Percentiles rank a stretch among this genome's conserved stretches.
Evolutionary conservation across 2,888 invertebrate species (phyloP).

Genomic region (Biston stratarius): DNA sequence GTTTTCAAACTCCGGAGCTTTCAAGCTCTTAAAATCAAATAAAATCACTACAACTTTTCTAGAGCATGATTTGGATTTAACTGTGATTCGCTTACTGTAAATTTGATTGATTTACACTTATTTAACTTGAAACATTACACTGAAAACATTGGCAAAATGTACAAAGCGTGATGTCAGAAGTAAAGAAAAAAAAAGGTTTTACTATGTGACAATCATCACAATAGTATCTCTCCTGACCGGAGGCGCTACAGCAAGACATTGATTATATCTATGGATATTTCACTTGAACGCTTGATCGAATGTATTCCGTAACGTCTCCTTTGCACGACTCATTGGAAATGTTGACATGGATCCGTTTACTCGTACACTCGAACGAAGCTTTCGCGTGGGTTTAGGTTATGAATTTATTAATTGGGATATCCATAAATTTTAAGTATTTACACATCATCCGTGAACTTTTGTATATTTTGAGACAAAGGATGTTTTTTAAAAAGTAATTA

Average conservation of each 20-base stretch:
- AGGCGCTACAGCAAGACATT: slow-evolving; percentile 4
- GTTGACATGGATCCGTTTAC: slow-evolving; percentile 20
- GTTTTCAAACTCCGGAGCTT: too few species aligned
- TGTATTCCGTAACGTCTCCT: slow-evolving; percentile 24
- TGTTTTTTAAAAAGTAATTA: too few species aligned
- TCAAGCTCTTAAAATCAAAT: too few species aligned
- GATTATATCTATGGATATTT: slow-evolving; percentile 18
- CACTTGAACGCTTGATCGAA: slow-evolving; percentile 32
- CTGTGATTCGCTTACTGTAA: too few species aligned
- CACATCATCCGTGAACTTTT: neutral
- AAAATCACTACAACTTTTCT: too few species aligned
- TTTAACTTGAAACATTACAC: too few species aligned
- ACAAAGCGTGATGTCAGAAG: too few species aligned
- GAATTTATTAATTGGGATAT: neutral
- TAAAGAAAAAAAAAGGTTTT: neutral
- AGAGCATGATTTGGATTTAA: too few species aligned
- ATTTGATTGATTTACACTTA: too few species aligned
- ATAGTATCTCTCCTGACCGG: slow-evolving; percentile 17
- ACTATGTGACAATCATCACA: neutral
- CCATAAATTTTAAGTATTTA: neutral
- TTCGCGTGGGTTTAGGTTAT: neutral
- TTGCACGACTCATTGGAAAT: slow-evolving; percentile 27
- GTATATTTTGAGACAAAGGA: neutral
- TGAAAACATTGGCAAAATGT: too few species aligned
- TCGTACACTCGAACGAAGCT: slow-evolving; percentile 4